Base-by-base conservation (phyloP, 1,140 invertebrate species). In the Drosophila mayri region DNA sequence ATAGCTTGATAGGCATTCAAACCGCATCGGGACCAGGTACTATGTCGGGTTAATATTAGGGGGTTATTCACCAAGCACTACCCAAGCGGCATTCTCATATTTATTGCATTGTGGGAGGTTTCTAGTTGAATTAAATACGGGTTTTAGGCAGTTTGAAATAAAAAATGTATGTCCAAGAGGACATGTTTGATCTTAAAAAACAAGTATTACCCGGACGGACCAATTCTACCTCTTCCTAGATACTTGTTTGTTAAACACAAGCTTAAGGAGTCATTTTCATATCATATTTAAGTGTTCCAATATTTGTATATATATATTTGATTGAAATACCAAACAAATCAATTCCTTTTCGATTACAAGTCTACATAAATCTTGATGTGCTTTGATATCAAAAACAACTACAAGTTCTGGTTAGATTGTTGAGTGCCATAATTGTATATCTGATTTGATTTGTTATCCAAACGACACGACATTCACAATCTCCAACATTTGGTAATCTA, bases 401-500 rank as follows among this genome's bases (percentile, higher is more conserved):
- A 0, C 11, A 20, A 43, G 14, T 22, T n/a, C 22, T 37, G 7
- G 25, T 66, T 76, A 41, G 32, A 41, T 72, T 40, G 37, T 59
- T 28, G 60, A 72, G 66, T 10, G 30, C 28, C 47, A n/a, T 49
- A 30, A 22, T 60, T 58, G 18, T 37, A 43, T 63, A 49, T 75
- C 30, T 57, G 43, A 54, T 74, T 70, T 57, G 61, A 72, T 76
- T 76, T 65, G 43, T 18, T 47, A 62, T 54, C 32, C 46, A 62
- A 75, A 32, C 38, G 5, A 70, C 44, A 70, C 16, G 9, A 49
- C 35, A 64, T 57, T 71, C 20, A 70, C 38, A 37, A 70, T 70
- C 44, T 28, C n/a, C 8, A 76, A 62, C 63, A 65, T 60, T 54
- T 66, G 20, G 32, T 62, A 87, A 44, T 77, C 84, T 88, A 83